phyloP scores from a whole-genome alignment of 2,113 vertebrate genomes.

The Dicaeum eximium region DNA sequence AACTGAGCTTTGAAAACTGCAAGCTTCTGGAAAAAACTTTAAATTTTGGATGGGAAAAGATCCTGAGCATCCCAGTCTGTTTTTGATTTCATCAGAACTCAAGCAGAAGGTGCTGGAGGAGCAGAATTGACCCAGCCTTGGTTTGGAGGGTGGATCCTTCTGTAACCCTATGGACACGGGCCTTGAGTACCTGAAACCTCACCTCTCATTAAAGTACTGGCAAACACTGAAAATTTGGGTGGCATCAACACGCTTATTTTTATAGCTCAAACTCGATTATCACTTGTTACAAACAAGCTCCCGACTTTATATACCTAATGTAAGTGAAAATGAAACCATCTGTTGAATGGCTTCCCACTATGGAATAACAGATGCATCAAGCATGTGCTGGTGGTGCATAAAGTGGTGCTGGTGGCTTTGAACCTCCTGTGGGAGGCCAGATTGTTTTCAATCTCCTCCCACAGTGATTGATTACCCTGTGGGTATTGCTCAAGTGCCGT shows the following conservation, averaged over 20 bases:
- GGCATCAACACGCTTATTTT: not conserved
- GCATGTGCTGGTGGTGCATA: not conserved
- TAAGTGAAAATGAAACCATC: conserved; percentile 59
- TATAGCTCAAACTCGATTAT: not conserved
- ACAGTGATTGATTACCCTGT: conserved; percentile 13
- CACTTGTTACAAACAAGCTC: conserved; percentile 21
- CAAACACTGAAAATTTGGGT: not conserved
- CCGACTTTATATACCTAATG: conserved; percentile 18
- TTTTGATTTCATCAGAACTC: not conserved
- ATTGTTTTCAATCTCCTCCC: conserved; percentile 39
- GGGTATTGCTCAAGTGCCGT: not conserved
- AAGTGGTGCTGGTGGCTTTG: not conserved
- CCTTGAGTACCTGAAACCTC: not conserved
- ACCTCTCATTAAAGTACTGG: not conserved
- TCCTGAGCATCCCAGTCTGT: not conserved
- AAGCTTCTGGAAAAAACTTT: not conserved
- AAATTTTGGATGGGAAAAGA: not conserved
- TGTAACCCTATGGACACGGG: not conserved
- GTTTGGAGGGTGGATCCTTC: not conserved
- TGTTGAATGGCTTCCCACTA: conserved; percentile 37
- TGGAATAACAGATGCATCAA: conserved; percentile 28
- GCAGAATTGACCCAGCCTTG: not conserved
- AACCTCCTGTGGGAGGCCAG: conserved; percentile 29
- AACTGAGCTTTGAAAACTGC: not conserved
- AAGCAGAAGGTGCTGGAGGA: not conserved